Evolutionary conservation across 2,797 vertebrate genomes (phyloP), one percentile per base, ranked within the genome.

Genomic region (Morelia viridis): DNA sequence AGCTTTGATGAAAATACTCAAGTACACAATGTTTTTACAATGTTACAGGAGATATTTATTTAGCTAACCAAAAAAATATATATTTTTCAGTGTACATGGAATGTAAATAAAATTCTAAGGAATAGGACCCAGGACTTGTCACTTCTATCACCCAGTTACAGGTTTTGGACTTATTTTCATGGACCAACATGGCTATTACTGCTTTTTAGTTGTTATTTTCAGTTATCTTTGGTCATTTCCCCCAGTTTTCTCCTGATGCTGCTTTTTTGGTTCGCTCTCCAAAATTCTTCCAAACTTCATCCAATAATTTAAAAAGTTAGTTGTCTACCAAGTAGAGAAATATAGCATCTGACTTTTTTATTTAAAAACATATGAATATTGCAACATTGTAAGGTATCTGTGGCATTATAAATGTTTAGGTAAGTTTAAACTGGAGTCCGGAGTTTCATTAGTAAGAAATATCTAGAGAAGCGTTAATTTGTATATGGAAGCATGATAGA

Each of bases 371-470:
- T 41, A 53, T 92, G 93, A 95, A 64, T 91, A 90, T 84, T 93
- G 62, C 41, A 31, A 0, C 0, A 93, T 87, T 58, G 87, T 87
- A 17, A 92, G 57, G 4, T 8, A 7, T 92, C 22, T 84, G 60
- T 90, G 76, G 61, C 28, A 24, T 22, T 65, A 83, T 91, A 94
- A 64, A 93, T 93, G 22, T 92, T 24, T 94, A 12, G 5, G 31
- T 95, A 88, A 93, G 31, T 84, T 92, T 94, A 89, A 58, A 87
- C 93, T 95, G 61, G 89, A 68, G 90, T 95, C 62, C 57, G 87
- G 61, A 65, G 62, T 91, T 93, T 94, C 90, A 94, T 15, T 17
- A 85, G 58, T 28, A 85, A 41, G 90, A 80, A 68, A 68, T 94
- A 85, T 85, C 26, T 93, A 56, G 26, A 56, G 90, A 91, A 61